Conservation (phyloP, 2,113 vertebrate genomes). For the Falco punctatus region DNA sequence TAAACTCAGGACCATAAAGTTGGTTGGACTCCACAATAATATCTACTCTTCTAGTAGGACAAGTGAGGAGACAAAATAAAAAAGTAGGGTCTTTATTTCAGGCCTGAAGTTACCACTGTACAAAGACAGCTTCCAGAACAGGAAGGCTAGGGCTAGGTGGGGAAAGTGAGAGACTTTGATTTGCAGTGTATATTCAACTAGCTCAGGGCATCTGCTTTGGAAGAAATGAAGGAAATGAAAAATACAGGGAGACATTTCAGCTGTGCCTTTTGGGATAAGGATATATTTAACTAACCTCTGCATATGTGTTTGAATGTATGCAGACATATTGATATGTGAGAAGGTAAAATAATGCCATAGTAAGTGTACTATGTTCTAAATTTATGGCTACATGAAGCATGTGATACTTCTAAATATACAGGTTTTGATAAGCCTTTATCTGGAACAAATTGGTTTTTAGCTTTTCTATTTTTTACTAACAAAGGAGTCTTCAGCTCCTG, state of each 20-base stretch:
- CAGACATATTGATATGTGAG: not conserved
- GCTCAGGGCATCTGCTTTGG: not conserved
- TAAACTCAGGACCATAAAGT: not conserved
- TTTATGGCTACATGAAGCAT: not conserved
- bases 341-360: not conserved
- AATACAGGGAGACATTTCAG: not conserved
- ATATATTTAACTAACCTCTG: not conserved
- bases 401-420: not conserved
- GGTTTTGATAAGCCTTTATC: not conserved
- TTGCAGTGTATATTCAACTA: not conserved
- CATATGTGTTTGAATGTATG: not conserved
- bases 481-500: not conserved
- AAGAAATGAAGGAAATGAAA: not conserved
- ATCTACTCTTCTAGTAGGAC: not conserved
- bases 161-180: not conserved
- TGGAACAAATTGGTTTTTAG: not conserved
- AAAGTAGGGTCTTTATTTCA: not conserved
- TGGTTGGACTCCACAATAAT: not conserved
- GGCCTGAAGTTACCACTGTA: not conserved
- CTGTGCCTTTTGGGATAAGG: not conserved
- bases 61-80: not conserved
- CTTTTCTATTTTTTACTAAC: not conserved
- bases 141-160: not conserved
- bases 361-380: not conserved
- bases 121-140: not conserved